Evolutionary conservation across 2,113 vertebrate genomes (phyloP).

Genomic region (Hypanus sabinus): DNA sequence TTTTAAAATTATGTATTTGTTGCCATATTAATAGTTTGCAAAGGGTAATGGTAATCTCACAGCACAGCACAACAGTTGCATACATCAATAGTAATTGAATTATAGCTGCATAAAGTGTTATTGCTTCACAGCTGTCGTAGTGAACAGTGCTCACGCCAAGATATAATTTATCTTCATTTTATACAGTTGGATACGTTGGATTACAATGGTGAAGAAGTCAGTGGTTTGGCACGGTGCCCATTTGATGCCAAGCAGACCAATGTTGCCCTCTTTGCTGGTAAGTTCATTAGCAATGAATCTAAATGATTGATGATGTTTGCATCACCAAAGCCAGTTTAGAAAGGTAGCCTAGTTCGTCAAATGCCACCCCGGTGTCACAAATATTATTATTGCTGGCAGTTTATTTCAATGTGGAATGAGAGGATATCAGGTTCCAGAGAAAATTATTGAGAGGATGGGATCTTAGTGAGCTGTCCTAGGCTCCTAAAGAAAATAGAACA

Average conservation of each 20-base stretch:
- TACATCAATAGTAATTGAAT: constrained; percentile 20
- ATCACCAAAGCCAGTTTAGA: constrained; percentile 46
- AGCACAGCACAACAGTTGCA: neutral
- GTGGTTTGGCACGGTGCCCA: constrained; percentile 92
- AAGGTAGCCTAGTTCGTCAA: constrained; percentile 39
- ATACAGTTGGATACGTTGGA: constrained; percentile 91
- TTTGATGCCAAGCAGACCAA: constrained; percentile 99
- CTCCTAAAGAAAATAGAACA: too few relatives aligned
- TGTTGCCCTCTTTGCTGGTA: constrained; percentile 96
- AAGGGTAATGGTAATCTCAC: neutral
- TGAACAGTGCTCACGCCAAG: constrained; percentile 7
- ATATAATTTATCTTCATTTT: constrained; percentile 50
- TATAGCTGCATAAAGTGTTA: constrained; percentile 22
- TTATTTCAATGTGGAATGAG: constrained; percentile 38
- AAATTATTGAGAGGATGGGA: too few relatives aligned
- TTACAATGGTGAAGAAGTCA: constrained; percentile 97
- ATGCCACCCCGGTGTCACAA: constrained; percentile 38
- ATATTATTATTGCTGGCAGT: constrained; percentile 41
- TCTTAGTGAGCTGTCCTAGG: too few relatives aligned
- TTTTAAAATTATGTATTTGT: neutral
- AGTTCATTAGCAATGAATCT: constrained; percentile 57
- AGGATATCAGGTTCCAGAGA: too few relatives aligned
- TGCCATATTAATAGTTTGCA: neutral
- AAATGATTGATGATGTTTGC: constrained; percentile 56
- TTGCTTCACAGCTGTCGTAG: constrained; percentile 30